A percentile compares a stretch with the other conserved stretches of the same genome.
phyloP scores from a whole-genome alignment of 2,797 vertebrate genomes.

The Acanthurus tractus region DNA sequence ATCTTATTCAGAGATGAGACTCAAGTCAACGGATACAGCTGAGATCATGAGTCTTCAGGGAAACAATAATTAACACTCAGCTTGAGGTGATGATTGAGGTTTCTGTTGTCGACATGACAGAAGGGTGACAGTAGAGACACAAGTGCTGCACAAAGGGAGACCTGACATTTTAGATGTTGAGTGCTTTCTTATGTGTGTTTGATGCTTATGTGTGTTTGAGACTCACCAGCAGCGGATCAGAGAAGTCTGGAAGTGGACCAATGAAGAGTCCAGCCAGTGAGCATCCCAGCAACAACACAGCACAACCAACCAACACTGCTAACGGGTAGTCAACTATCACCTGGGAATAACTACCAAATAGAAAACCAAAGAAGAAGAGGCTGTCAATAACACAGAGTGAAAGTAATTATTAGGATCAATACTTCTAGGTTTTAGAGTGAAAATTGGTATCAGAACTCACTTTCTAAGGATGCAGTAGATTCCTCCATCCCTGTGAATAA shows the following conservation, averaged over 20 bases:
- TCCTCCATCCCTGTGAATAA: conserved; percentile 87
- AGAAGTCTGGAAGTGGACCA: conserved; percentile 93
- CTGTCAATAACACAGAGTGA: not conserved
- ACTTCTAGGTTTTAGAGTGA: conserved; percentile 5
- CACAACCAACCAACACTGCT: conserved; percentile 87
- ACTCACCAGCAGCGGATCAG: conserved; percentile 93
- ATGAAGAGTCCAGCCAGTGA: conserved; percentile 91
- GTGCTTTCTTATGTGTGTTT: not conserved
- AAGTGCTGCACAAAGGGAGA: not conserved
- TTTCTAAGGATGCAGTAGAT: conserved; percentile 91
- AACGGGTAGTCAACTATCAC: conserved; percentile 91
- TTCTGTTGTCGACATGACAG: conserved; percentile 23
- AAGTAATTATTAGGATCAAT: not conserved
- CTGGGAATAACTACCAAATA: conserved; percentile 90
- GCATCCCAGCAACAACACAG: conserved; percentile 86
- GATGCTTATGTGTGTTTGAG: conserved; percentile 2
- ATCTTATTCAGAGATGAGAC: conserved; percentile 45
- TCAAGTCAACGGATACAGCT: conserved; percentile 31
- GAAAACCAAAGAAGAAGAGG: conserved; percentile 26
- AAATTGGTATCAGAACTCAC: conserved; percentile 80
- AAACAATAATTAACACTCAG: conserved; percentile 49
- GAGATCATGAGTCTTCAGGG: conserved; percentile 42
- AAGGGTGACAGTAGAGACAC: conserved; percentile 8
- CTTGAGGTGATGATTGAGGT: conserved; percentile 14
- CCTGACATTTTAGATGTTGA: not conserved